These are phyloP conservation scores for Helicolenus hilgendorfi DNA, from an alignment of 2,797 vertebrate species.

Conservation along the genomic window DNA sequence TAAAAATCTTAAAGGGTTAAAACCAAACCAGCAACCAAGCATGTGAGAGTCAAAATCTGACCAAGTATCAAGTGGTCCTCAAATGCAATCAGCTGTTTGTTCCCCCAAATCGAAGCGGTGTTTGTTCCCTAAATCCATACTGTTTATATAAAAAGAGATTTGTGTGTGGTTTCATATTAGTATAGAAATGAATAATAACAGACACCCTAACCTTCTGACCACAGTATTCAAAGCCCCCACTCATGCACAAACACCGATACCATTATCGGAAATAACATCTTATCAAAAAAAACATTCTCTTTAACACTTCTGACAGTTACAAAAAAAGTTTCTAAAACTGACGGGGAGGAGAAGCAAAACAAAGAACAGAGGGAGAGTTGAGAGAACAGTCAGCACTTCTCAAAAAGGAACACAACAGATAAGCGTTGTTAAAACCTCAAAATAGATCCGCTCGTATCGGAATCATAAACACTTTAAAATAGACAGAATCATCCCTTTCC, in stretches of 20 bases:
- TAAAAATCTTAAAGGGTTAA: neutral
- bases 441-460: constrained; percentile 67
- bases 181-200: too few relatives aligned
- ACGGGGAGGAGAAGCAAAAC: constrained; percentile 4
- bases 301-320: neutral
- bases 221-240: neutral
- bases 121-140: neutral
- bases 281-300: neutral
- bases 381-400: constrained; percentile 9
- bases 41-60: neutral
- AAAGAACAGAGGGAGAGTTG: constrained; percentile 23
- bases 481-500: constrained; percentile 39
- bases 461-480: constrained; percentile 59
- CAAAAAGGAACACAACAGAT: constrained; percentile 11
- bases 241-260: neutral
- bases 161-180: too few relatives aligned
- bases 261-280: too few relatives aligned
- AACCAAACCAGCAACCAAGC: neutral
- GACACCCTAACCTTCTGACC: neutral
- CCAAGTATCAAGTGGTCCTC: neutral
- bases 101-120: neutral
- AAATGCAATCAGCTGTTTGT: neutral
- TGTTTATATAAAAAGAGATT: too few relatives aligned
- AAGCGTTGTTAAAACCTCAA: constrained; percentile 29
- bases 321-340: neutral